Conservation (phyloP, 2,888 invertebrate genomes). For the Chymomyza amoena region DNA sequence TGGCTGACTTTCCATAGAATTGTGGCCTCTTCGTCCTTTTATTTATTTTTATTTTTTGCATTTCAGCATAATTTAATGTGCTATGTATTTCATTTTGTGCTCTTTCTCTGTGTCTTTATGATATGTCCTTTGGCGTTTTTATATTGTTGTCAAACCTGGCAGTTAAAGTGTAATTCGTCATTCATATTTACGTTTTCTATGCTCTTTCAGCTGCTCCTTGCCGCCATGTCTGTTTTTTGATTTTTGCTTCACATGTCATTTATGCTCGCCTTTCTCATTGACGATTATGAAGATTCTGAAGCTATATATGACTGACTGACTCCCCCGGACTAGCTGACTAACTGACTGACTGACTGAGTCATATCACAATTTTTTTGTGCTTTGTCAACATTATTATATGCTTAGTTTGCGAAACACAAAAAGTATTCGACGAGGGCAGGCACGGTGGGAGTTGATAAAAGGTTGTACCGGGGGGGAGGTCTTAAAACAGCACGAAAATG, state of each 20-base stretch:
- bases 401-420: neutral
- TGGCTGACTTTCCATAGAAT: slow-evolving; percentile 41
- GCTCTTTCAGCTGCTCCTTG: slow-evolving; percentile 9
- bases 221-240: neutral
- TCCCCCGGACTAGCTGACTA: neutral
- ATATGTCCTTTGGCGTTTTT: neutral
- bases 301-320: neutral
- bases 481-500: neutral
- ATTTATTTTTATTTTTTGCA: slow-evolving; percentile 35
- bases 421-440: neutral
- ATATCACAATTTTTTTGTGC: slow-evolving; percentile 15
- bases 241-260: neutral
- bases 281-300: neutral
- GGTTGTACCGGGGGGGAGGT: neutral
- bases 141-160: slow-evolving; percentile 58
- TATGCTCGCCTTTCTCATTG: neutral
- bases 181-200: slow-evolving; percentile 54
- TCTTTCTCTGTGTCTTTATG: neutral
- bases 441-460: no score
- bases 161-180: slow-evolving; percentile 70
- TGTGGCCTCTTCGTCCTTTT: neutral
- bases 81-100: neutral
- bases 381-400: slow-evolving; percentile 21
- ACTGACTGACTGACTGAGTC: slow-evolving; percentile 17
- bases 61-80: slow-evolving; percentile 70